A percentile compares a stretch with the other conserved stretches of the same genome.
phyloP scores from a whole-genome alignment of 2,888 invertebrate species.

The Drosophila subsilvestris region DNA sequence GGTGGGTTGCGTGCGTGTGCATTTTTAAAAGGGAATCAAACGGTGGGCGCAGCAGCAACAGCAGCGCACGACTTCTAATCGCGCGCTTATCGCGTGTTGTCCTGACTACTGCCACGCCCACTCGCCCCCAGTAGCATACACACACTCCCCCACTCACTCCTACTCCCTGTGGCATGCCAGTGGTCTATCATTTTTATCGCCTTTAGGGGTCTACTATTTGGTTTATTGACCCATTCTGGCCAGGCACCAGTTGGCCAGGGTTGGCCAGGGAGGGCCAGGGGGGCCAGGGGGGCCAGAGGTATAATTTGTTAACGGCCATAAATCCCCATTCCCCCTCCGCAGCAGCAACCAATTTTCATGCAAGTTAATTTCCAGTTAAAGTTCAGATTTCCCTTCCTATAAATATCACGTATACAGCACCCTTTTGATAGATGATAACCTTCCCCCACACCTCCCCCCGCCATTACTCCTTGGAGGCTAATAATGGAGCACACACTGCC shows the following conservation, averaged over 20 bases:
- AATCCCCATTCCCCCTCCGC: conserved; percentile 32
- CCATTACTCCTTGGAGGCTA: conserved; percentile 8
- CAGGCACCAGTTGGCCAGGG: background rate
- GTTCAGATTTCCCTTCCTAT: conserved; percentile 52
- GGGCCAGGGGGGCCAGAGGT: conserved; percentile 44
- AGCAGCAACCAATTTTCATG: conserved; percentile 50
- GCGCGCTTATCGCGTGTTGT: conserved; percentile 64
- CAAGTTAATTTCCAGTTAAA: conserved; percentile 69
- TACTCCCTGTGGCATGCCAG: conserved; percentile 8
- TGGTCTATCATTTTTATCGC: conserved; percentile 63
- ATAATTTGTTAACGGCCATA: conserved; percentile 57
- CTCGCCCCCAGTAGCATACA: background rate
- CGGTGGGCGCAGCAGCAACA: conserved; percentile 1
- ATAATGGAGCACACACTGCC: conserved; percentile 28
- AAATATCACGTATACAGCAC: conserved; percentile 49
- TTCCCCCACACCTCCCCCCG: background rate
- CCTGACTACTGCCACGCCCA: conserved; percentile 47
- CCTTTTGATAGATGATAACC: conserved; percentile 42
- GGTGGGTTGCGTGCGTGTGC: conserved; percentile 43
- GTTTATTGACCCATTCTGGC: conserved; percentile 68
- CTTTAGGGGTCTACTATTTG: conserved; percentile 42
- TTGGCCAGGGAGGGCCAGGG: conserved; percentile 6
- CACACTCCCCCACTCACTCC: background rate
- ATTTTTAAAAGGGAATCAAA: conserved; percentile 50
- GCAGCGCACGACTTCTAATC: conserved; percentile 50